A percentile compares a stretch with the other conserved stretches of the same genome.
These are phyloP conservation scores for Diacarnus erythraeanus DNA, from an alignment of 37 sponge, comb jelly and placozoan genomes.

Conservation along the genomic window DNA sequence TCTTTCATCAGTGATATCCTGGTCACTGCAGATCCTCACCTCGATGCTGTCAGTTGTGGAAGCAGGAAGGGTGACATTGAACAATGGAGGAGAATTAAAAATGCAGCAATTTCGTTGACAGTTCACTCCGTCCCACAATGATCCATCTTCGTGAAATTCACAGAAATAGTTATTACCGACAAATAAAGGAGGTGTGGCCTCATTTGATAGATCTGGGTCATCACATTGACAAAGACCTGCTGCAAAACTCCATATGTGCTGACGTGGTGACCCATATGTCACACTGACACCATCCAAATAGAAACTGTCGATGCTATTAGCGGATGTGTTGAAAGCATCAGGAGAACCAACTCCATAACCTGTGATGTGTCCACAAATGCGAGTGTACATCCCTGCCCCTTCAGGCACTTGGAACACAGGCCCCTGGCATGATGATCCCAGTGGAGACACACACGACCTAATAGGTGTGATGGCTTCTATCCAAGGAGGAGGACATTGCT, in stretches of 20 bases:
- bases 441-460: not conserved
- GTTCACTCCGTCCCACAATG: slow-evolving; percentile 29
- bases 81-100: slow-evolving; percentile 1
- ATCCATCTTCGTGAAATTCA: slow-evolving; percentile 12
- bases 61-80: not conserved
- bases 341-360: too few relatives aligned
- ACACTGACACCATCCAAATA: not conserved
- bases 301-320: not conserved
- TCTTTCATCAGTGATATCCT: too few relatives aligned
- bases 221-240: not conserved
- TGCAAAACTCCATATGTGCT: slow-evolving; percentile 18
- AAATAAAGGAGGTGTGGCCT: too few relatives aligned
- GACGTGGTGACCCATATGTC: slow-evolving; percentile 1
- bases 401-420: not conserved
- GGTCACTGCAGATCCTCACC: too few relatives aligned
- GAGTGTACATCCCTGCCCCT: too few relatives aligned
- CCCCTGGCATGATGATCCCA: not conserved
- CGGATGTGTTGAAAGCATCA: too few relatives aligned
- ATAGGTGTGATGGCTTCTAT: not conserved
- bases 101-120: slow-evolving; percentile 6
- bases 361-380: too few relatives aligned
- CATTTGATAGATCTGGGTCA: too few relatives aligned
- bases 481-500: not conserved
- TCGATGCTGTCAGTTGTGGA: too few relatives aligned
- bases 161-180: slow-evolving; percentile 17